Evolutionary conservation across 2,113 vertebrate species (phyloP).

Genomic region (Meriones unguiculatus): DNA sequence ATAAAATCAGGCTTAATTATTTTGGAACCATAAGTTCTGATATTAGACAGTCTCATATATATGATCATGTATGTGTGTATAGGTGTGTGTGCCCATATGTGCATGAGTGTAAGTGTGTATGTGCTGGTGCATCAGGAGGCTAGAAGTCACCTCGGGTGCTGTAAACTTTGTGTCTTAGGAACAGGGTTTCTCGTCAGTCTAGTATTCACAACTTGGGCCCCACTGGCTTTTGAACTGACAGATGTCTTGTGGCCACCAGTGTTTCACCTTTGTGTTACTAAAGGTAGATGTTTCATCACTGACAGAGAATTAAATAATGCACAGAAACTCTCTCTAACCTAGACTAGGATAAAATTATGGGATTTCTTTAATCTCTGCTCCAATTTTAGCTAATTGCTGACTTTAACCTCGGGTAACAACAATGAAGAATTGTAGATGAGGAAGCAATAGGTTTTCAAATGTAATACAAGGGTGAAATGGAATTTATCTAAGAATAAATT

Average conservation of each 20-base stretch:
- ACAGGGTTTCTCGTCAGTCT: not conserved
- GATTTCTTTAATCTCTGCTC: not conserved
- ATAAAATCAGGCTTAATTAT: not conserved
- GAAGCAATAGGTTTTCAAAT: slow-evolving; percentile 18
- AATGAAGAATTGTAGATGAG: not conserved
- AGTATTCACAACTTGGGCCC: not conserved
- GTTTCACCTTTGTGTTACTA: not conserved
- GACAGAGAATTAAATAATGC: not conserved
- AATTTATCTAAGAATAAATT: not conserved
- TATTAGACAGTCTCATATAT: not conserved
- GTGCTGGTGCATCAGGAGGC: not conserved
- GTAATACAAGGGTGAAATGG: not conserved
- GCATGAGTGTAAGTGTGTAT: no score
- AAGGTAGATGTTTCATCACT: not conserved
- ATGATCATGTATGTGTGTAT: not conserved
- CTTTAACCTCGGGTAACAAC: not conserved
- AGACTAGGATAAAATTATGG: slow-evolving; percentile 15
- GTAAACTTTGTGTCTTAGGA: not conserved
- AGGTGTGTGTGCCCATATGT: not conserved
- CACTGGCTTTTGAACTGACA: not conserved
- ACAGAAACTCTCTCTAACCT: not conserved
- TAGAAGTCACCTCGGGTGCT: not conserved
- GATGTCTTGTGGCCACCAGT: not conserved
- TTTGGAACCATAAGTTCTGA: not conserved
- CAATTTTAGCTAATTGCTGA: slow-evolving; percentile 2